phyloP scores from a whole-genome alignment of 2,797 vertebrate species.

The Myiotriccus ornatus region DNA sequence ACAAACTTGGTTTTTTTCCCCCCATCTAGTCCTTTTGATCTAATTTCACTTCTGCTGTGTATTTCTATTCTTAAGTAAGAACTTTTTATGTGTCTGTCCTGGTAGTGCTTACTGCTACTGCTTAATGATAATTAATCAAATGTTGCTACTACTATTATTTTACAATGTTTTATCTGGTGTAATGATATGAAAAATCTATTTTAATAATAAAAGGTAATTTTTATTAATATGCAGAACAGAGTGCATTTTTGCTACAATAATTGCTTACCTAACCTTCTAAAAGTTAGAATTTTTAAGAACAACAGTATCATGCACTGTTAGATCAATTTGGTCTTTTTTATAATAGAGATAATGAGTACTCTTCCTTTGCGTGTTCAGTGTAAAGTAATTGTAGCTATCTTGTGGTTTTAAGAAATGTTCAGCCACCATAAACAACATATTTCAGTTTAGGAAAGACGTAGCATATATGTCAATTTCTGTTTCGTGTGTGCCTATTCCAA shows the following conservation, averaged over 20 bases:
- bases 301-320: background rate
- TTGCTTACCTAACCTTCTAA: background rate
- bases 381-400: background rate
- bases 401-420: background rate
- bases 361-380: background rate
- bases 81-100: background rate
- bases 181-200: background rate
- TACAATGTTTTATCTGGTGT: background rate
- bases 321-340: background rate
- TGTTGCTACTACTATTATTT: background rate
- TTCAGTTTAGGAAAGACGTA: constrained; percentile 27
- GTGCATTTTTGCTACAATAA: background rate
- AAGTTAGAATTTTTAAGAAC: background rate
- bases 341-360: background rate
- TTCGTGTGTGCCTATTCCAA: constrained; percentile 75
- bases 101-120: background rate
- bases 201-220: background rate
- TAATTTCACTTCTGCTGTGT: background rate
- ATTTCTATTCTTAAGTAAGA: background rate
- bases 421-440: background rate
- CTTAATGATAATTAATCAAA: background rate
- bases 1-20: background rate
- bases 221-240: background rate
- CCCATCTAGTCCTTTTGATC: background rate
- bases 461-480: constrained; percentile 36